phyloP scores from a whole-genome alignment of 1,140 invertebrate genomes.

The Drosophila littoralis region DNA sequence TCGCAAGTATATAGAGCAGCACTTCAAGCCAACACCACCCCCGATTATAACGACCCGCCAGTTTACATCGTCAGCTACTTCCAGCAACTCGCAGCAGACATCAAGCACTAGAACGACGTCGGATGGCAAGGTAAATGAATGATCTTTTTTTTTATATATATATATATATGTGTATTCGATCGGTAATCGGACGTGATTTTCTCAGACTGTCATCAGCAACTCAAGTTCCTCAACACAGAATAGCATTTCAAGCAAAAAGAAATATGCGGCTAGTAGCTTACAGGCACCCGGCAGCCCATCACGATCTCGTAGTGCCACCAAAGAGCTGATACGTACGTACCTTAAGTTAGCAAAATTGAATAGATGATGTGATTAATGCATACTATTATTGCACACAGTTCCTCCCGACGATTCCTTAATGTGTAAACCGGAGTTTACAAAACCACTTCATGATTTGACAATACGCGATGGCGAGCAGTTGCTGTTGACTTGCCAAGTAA shows the following conservation, averaged over 20 bases:
- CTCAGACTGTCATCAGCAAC: constrained; percentile 50
- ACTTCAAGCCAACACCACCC: constrained; percentile 90
- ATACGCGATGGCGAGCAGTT: constrained; percentile 93
- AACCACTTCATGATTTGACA: constrained; percentile 88
- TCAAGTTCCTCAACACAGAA: constrained; percentile 63
- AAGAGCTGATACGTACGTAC: constrained; percentile 93
- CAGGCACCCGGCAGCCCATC: constrained; percentile 90
- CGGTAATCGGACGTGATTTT: background rate
- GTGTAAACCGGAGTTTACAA: constrained; percentile 92
- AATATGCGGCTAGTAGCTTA: constrained; percentile 91
- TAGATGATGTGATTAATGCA: background rate
- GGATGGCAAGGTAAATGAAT: constrained; percentile 20
- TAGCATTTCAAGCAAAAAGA: constrained; percentile 84
- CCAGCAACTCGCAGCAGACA: constrained; percentile 21
- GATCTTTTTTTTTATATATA: too few relatives aligned
- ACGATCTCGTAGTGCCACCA: constrained; percentile 94
- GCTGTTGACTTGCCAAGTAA: constrained; percentile 91
- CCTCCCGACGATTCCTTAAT: constrained; percentile 93
- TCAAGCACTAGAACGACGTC: constrained; percentile 31
- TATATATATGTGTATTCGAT: too few relatives aligned
- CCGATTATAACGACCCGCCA: constrained; percentile 88
- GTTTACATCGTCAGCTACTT: constrained; percentile 44
- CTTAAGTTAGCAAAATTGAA: background rate
- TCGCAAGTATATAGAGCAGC: constrained; percentile 92
- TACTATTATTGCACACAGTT: constrained; percentile 85